These are phyloP conservation scores for Scolopax mira DNA, from an alignment of 2,113 vertebrate genomes.

Conservation along the genomic window DNA sequence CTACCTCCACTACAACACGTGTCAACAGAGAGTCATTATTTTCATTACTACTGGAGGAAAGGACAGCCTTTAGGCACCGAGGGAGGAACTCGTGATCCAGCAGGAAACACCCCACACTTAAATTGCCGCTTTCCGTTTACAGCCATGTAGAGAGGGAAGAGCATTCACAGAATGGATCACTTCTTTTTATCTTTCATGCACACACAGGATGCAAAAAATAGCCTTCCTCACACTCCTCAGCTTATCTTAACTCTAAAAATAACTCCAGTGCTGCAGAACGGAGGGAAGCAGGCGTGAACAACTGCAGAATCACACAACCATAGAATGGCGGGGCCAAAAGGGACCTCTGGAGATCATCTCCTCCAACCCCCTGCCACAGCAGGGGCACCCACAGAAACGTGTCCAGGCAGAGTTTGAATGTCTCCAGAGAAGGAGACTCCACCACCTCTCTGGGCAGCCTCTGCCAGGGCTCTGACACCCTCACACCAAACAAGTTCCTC, in stretches of 20 bases:
- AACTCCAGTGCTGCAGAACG: neutral
- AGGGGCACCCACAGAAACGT: too few species aligned
- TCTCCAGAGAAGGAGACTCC: too few species aligned
- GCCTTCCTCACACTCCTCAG: neutral
- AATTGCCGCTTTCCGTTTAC: neutral
- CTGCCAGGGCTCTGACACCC: too few species aligned
- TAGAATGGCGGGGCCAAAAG: too few species aligned
- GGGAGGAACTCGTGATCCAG: neutral
- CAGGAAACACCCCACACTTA: neutral
- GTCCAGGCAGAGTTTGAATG: too few species aligned
- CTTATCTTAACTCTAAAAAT: neutral
- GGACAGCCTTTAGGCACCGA: neutral
- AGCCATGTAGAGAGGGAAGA: neutral
- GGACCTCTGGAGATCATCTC: too few species aligned
- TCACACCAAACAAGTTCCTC: too few species aligned
- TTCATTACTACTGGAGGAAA: neutral
- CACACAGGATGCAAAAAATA: neutral
- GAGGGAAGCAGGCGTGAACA: neutral
- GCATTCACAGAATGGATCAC: neutral
- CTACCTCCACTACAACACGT: neutral
- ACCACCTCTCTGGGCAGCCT: too few species aligned
- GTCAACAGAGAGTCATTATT: neutral
- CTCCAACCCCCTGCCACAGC: too few species aligned
- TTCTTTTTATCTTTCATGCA: too few species aligned
- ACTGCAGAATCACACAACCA: too few species aligned